Conservation (phyloP, 2,888 invertebrate genomes). For the Girardia tigrina region DNA sequence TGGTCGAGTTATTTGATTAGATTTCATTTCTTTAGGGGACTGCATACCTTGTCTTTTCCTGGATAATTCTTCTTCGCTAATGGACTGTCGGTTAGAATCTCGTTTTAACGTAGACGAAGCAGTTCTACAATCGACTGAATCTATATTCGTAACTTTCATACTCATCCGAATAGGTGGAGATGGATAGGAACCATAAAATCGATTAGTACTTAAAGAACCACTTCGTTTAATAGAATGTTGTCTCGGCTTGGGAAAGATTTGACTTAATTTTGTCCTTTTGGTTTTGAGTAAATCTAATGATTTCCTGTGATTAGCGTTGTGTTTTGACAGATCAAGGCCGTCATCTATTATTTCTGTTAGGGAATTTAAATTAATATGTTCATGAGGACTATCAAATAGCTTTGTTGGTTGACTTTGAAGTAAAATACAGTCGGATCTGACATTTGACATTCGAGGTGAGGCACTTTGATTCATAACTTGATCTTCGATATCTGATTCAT, state of each 20-base stretch:
- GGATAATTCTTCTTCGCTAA: conserved; percentile 3
- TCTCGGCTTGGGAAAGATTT: neutral
- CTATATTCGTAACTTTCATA: neutral
- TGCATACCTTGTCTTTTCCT: neutral
- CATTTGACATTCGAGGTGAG: neutral
- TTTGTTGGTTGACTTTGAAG: conserved; percentile 11
- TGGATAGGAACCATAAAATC: neutral
- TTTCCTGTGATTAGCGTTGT: neutral
- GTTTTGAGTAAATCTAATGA: neutral
- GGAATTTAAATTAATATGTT: conserved; percentile 7
- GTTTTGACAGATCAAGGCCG: neutral
- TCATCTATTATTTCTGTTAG: neutral
- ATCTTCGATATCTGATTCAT: neutral
- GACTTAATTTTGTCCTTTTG: neutral
- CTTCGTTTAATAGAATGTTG: neutral
- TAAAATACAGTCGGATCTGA: neutral
- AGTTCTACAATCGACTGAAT: neutral
- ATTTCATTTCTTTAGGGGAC: neutral
- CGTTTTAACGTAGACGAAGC: neutral
- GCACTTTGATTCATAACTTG: neutral
- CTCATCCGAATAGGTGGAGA: neutral
- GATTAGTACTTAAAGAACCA: conserved; percentile 12
- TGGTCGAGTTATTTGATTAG: conserved; percentile 5
- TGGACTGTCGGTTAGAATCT: neutral
- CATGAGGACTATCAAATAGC: conserved; percentile 12